phyloP scores from a whole-genome alignment of 2,797 vertebrate genomes.

The Pogonophryne albipinna region DNA sequence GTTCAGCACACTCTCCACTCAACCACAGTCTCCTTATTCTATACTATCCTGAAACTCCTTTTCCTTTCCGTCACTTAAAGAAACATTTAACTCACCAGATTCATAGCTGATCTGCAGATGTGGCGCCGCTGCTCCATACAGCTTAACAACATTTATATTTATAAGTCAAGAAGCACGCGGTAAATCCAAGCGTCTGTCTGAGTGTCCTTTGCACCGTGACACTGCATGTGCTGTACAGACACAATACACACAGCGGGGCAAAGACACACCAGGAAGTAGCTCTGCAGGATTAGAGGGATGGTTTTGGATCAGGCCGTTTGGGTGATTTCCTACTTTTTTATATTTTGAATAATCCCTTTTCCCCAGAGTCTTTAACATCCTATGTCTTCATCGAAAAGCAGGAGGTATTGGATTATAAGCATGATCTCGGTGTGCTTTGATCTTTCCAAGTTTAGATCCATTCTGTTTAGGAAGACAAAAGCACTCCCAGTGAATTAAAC shows the following conservation, averaged over 20 bases:
- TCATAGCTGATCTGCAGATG: neutral
- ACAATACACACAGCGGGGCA: neutral
- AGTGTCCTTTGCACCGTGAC: constrained; percentile 2
- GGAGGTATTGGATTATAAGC: neutral
- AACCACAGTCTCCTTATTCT: neutral
- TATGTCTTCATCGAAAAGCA: neutral
- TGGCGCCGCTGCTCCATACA: neutral
- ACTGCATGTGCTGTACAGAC: neutral
- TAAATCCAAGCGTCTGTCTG: neutral
- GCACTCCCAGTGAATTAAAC: constrained; percentile 1
- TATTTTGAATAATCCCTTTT: neutral
- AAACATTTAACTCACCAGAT: constrained; percentile 3
- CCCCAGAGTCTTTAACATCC: neutral
- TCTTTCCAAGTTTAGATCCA: neutral
- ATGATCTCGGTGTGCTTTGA: neutral
- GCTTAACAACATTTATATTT: neutral
- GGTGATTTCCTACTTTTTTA: neutral
- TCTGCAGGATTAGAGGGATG: neutral
- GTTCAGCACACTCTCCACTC: no score
- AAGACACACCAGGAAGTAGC: constrained; percentile 26
- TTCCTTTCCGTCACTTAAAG: no score
- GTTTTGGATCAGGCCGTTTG: neutral
- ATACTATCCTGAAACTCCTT: neutral
- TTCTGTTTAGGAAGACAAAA: neutral
- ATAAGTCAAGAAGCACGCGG: neutral